Evolutionary conservation across 2,113 vertebrate genomes (phyloP).

Genomic region (Vanacampus margaritifer): DNA sequence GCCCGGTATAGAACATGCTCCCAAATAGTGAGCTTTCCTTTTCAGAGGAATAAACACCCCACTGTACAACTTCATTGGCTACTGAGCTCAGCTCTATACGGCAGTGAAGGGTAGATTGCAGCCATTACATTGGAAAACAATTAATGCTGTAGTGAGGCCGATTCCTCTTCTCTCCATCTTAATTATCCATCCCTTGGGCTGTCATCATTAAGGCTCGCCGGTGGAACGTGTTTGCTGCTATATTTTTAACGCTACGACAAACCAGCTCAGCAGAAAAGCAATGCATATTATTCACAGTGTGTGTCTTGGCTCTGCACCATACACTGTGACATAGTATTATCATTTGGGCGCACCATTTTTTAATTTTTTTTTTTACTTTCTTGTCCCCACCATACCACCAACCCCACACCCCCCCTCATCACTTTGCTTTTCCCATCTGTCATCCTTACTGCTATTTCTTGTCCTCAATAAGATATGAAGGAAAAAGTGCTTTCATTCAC

Average conservation of each 20-base stretch:
- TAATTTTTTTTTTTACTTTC: constrained; percentile 11
- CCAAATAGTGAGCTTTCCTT: background rate
- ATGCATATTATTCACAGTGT: constrained; percentile 57
- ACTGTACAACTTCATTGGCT: background rate
- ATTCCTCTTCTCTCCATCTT: constrained; percentile 45
- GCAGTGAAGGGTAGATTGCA: constrained; percentile 11
- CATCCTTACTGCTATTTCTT: constrained; percentile 21
- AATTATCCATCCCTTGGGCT: constrained; percentile 57
- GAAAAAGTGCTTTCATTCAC: constrained; percentile 41
- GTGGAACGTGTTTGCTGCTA: constrained; percentile 58
- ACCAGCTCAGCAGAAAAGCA: constrained; percentile 56
- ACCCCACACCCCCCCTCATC: constrained; percentile 13
- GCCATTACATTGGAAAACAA: constrained; percentile 29
- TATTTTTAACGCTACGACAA: constrained; percentile 63
- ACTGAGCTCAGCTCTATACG: constrained; percentile 6
- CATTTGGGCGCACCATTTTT: constrained; percentile 27
- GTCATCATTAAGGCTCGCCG: constrained; percentile 59
- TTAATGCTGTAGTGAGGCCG: constrained; percentile 34
- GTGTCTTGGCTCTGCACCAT: constrained; percentile 56
- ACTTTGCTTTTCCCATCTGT: constrained; percentile 26
- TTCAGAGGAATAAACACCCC: background rate
- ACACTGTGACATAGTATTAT: constrained; percentile 62
- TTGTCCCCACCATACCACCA: background rate
- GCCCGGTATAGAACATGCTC: background rate
- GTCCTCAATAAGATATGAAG: constrained; percentile 33